Evolutionary conservation across 1,140 invertebrate species (phyloP), one percentile per base, ranked within the genome.

Genomic region (Drosophila pachea): DNA sequence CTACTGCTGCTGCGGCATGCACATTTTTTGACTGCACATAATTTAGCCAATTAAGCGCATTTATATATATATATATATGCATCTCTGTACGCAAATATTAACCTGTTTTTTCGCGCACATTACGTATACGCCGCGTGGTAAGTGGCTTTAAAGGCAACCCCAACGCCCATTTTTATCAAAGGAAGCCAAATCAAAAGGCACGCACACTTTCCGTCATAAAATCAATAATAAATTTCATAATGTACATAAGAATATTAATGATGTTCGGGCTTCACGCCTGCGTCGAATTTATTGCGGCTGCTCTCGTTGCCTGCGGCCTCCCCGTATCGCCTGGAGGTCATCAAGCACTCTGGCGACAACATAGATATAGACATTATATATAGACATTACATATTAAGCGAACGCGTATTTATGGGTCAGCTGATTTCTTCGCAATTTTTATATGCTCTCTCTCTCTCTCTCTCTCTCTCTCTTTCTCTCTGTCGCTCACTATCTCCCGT

Each of bases 141-240:
- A 35, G 8, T 43, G 16, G 33, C 38, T 65, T 69, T 65, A 65
- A 65, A 53, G 22, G 31, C 47, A 14, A 16, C 47, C 45, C n/a
- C n/a, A n/a, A 36, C 40, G 38, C 53, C 52, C 49, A 61, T 54
- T 66, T 70, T 52, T 52, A 70, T 60, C 48, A 70, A 40, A 40
- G 54, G 7, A 47, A 38, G 42, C 42, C 38, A 42, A 47, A 36
- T 63, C 54, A 49, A 40, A n/a, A 9, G 33, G 5, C 11, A 58
- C 45, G 31, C 47, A 42, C 52, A 66, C 45, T 43, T 60, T 42
- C 22, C 35, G 38, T 56, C 61, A 68, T 65, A 83, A 82, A 82
- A 83, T 82, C 75, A 78, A 82, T 82, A 82, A 75, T 70, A 76
- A 68, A 79, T 81, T 73, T 68, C 62, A 63, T 73, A 73, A 81